phyloP scores from a whole-genome alignment of 2,113 vertebrate species.

The Python bivittatus region DNA sequence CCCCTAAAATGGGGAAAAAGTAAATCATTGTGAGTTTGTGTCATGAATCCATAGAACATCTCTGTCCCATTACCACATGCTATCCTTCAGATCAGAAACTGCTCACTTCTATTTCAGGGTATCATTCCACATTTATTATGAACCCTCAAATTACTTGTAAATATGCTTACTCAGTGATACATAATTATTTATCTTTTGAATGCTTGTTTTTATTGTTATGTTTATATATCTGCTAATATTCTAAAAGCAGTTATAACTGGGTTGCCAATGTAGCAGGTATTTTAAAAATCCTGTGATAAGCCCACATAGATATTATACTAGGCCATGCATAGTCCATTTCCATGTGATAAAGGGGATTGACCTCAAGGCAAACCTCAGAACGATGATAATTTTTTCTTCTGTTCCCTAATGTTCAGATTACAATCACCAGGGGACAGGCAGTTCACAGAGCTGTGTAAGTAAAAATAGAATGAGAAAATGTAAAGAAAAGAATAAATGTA shows the following conservation, averaged over 20 bases:
- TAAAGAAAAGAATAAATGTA: background rate
- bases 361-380: background rate
- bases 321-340: background rate
- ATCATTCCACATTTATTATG: background rate
- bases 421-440: background rate
- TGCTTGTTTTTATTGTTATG: too few species aligned
- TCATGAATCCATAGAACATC: background rate
- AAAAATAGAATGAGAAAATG: constrained; percentile 10
- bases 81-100: background rate
- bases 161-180: background rate
- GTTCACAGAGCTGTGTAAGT: background rate
- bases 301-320: background rate
- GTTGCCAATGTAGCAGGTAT: background rate
- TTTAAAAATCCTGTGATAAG: background rate
- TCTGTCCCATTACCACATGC: background rate
- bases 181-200: background rate
- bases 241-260: background rate
- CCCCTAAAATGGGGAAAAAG: background rate
- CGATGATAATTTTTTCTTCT: background rate
- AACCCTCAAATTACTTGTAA: background rate
- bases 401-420: background rate
- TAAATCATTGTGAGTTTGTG: background rate
- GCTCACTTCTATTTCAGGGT: background rate
- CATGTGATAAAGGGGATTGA: background rate
- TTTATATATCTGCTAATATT: background rate